These are phyloP conservation scores for Epinephelus awoara DNA, from an alignment of 2,797 vertebrate genomes.

Conservation along the genomic window DNA sequence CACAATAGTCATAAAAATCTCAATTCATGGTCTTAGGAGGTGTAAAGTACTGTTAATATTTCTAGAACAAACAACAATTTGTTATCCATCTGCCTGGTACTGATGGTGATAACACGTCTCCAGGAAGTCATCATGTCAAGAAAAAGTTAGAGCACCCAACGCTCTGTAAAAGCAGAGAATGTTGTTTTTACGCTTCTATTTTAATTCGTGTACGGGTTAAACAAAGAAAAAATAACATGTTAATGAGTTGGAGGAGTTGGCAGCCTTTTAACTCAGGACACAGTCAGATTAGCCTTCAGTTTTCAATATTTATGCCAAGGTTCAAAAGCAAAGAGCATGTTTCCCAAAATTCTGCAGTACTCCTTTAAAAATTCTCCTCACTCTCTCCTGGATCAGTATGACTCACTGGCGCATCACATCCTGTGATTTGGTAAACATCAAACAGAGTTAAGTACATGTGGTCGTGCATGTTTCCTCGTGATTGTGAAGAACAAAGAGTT, in stretches of 20 bases:
- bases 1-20: neutral
- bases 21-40: neutral
- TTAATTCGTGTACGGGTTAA: neutral
- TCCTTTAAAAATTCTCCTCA: conserved; percentile 30
- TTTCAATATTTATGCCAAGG: neutral
- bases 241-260: neutral
- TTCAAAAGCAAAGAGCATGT: neutral
- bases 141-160: neutral
- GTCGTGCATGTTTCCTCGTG: conserved; percentile 42
- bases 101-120: neutral
- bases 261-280: neutral
- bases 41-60: neutral
- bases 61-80: neutral
- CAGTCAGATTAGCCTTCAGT: neutral
- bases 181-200: neutral
- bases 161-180: neutral
- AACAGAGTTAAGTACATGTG: conserved; percentile 51
- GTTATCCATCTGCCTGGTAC: neutral
- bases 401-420: conserved; percentile 51
- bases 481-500: conserved; percentile 64
- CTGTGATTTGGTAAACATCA: conserved; percentile 58
- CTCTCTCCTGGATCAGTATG: conserved; percentile 38
- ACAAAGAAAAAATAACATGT: neutral
- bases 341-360: conserved; percentile 21
- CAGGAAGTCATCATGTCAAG: neutral